Base-by-base conservation (phyloP, 2,888 invertebrate species). In the Parelbella ahira region DNA sequence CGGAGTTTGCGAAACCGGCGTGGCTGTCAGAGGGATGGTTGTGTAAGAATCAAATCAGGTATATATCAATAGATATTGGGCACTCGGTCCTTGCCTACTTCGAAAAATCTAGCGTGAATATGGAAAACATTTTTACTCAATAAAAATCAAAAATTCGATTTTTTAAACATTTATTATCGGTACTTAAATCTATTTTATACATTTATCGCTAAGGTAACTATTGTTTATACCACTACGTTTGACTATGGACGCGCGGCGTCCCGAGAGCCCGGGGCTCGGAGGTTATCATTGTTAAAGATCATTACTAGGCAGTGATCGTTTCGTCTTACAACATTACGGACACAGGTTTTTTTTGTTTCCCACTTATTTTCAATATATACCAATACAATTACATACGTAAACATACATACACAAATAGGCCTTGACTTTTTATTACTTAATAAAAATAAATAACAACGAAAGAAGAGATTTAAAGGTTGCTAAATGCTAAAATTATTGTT, bases 191-290 rank as follows among this genome's bases (percentile, higher is more conserved):
- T 77, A 77, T 69, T 67, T 39, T 71, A 63, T 73, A 76, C 68
- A 76, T 59, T 65, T 72, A 76, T 49, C 51, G 45, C 68, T 75
- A 80, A 63, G 79, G 80, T 81, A 81, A 80, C 80, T 80, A 65
- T 61, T 63, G 63, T 57, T 51, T 53, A 72, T 74, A 74, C 61
- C 59, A 68, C 76, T 78, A 79, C 58, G 66, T 73, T 78, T 81
- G 81, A 81, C 81, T 81, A 81, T 76, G 78, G 79, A 77, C 79
- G 60, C 24, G 32, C 21, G 25, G 53, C 54, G 72, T 74, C 74
- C 69, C 61, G 25, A 54, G 58, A 68, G 63, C 68, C 53, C 41
- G 20, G 30, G 49, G 69, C 60, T 61, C 70, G 52, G 66, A 68
- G 68, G 58, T 64, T 64, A 50, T 47, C 50, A 52, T 50, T 47